phyloP scores from a whole-genome alignment of 2,797 vertebrate species.

The Sternarchorhynchus goeldii region DNA sequence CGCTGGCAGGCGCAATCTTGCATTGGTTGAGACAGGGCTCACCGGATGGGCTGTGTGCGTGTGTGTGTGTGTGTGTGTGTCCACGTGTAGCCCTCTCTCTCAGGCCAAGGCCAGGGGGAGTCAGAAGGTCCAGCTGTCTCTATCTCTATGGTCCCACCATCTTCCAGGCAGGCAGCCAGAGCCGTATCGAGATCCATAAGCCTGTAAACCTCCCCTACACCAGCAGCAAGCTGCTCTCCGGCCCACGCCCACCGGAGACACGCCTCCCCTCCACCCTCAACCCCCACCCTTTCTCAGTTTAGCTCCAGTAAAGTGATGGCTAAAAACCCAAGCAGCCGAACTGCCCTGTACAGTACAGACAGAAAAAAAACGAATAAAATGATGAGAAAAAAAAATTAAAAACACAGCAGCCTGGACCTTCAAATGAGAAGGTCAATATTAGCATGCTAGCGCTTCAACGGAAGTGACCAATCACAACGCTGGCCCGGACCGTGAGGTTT shows the following conservation, averaged over 20 bases:
- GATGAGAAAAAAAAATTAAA: background rate
- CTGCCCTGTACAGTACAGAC: background rate
- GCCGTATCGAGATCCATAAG: conserved; percentile 47
- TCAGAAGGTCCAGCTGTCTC: conserved; percentile 67
- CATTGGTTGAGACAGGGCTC: conserved; percentile 9
- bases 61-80: conserved; percentile 26
- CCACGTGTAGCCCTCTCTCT: conserved; percentile 42
- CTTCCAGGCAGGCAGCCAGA: conserved; percentile 56
- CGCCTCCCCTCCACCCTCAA: background rate
- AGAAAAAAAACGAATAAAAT: conserved; percentile 15
- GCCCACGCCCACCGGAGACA: conserved; percentile 8
- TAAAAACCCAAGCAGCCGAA: background rate
- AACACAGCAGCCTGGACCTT: conserved; percentile 4
- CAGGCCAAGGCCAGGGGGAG: conserved; percentile 55
- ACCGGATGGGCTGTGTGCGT: conserved; percentile 16
- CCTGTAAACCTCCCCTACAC: conserved; percentile 46
- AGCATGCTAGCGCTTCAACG: background rate
- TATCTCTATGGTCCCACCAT: conserved; percentile 61
- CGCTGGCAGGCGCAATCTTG: conserved; percentile 13
- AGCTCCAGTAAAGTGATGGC: background rate
- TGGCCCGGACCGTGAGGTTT: too few relatives aligned
- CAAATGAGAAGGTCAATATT: background rate
- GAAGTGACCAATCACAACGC: too few relatives aligned
- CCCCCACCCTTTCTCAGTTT: background rate
- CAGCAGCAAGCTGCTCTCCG: conserved; percentile 44